Evolutionary conservation across 2,113 vertebrate genomes (phyloP).

Genomic region (Sturnus vulgaris): DNA sequence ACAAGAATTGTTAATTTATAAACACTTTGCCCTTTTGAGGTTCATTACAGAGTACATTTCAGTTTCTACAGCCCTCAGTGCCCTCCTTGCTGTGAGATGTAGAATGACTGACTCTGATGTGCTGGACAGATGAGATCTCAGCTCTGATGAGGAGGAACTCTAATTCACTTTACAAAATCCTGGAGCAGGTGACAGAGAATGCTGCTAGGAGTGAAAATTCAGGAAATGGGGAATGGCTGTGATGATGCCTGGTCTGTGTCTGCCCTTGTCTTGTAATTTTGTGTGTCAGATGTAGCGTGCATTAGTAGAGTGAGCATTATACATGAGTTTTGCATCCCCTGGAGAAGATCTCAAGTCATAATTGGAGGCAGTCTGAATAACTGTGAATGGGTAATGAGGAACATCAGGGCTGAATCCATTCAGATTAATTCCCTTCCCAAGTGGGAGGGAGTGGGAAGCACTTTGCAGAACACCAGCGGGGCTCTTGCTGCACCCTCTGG

Average conservation of each 20-base stretch:
- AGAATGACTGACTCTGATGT: not conserved
- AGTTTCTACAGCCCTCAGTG: not conserved
- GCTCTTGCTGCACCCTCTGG: not conserved
- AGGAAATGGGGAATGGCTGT: not conserved
- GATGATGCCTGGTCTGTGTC: not conserved
- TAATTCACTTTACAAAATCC: not conserved
- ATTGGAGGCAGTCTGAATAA: not conserved
- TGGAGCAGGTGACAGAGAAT: not conserved
- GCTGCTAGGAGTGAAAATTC: not conserved
- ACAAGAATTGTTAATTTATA: not conserved
- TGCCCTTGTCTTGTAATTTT: not conserved
- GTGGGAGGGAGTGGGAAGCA: not conserved
- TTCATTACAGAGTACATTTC: not conserved
- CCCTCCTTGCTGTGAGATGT: not conserved
- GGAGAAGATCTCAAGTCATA: not conserved
- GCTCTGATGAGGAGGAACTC: not conserved
- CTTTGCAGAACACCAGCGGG: not conserved
- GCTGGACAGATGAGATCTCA: not conserved
- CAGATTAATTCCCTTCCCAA: not conserved
- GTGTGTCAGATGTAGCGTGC: not conserved
- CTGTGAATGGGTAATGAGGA: not conserved
- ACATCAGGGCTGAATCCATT: not conserved
- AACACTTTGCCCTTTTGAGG: not conserved
- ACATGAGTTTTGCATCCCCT: not conserved
- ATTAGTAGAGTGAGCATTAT: not conserved